These are phyloP conservation scores for Rhagoletis zephyria DNA, from an alignment of 1,140 invertebrate genomes.

Conservation along the genomic window DNA sequence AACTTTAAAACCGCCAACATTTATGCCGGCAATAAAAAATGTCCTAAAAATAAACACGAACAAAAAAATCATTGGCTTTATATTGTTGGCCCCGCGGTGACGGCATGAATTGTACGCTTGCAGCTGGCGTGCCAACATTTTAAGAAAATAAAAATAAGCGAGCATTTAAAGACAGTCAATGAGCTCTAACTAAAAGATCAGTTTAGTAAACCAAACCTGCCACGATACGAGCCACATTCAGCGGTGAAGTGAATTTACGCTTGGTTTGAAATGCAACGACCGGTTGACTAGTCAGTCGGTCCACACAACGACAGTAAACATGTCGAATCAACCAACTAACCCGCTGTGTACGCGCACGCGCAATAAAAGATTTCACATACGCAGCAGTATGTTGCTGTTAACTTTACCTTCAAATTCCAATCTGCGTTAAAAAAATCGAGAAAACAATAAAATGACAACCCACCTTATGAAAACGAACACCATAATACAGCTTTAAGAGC, in stretches of 20 bases:
- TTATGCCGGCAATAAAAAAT: not conserved
- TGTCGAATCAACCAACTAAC: not conserved
- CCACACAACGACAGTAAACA: not conserved
- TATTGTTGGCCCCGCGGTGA: not conserved
- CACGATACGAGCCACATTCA: not conserved
- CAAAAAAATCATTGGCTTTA: not conserved
- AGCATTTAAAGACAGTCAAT: not conserved
- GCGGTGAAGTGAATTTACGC: not conserved
- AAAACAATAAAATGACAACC: not conserved
- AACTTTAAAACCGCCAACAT: not conserved
- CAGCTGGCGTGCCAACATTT: not conserved
- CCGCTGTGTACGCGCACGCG: not conserved
- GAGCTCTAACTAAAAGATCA: not conserved
- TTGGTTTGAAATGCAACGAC: not conserved
- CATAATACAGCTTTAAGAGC: constrained; percentile 3
- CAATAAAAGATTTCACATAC: constrained; percentile 27
- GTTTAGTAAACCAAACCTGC: not conserved
- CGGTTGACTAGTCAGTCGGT: not conserved
- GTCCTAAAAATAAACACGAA: not conserved
- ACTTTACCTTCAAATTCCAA: constrained; percentile 37
- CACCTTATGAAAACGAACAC: not conserved
- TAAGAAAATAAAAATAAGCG: not conserved
- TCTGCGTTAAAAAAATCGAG: not conserved
- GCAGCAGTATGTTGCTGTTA: not conserved
- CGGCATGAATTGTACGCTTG: constrained; percentile 3